Base-by-base conservation (phyloP, 1,140 invertebrate genomes). In the Metopolophium dirhodum region DNA sequence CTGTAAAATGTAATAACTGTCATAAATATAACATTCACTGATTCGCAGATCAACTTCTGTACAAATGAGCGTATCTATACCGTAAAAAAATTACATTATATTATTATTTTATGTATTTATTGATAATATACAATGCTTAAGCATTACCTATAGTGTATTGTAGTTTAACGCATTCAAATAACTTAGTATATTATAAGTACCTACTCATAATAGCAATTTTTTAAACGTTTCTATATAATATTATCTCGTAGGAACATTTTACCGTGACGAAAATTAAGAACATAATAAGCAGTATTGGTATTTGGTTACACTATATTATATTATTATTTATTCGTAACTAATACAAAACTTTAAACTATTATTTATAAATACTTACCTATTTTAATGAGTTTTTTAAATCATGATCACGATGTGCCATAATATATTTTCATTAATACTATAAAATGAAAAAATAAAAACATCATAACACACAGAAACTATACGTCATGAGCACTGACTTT, bases 21-120 rank as follows among this genome's bases (percentile, higher is more conserved):
- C n/a, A 54, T 35, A 54, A n/a, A 51, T 88, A 51, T 88, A 51
- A 89, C 49, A 54, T 89, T 89, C 87, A 89, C 49, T 54, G n/a
- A 89, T 89, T 89, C 49, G 35, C n/a, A 89, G n/a, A 89, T 89
- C 49, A 89, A 54, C 49, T 26, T 47, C n/a, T 86, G 85, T 47
- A 18, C 9, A 47, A 86, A 86, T 86, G 11, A 86, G 85, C n/a
- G 14, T 77, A 77, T 30, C 83, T 47, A n/a, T 35, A 22, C 47
- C n/a, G 47, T 87, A n/a, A 47, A 47, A 45, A 87, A 49, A 51
- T 87, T 35, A 23, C 47, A n/a, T 35, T 49, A 35, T 35, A 87
- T 35, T 49, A 51, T 49, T 35, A 45, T 45, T 18, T 30, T 41
- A 26, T 85, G 7, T 85, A 18, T 82, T 35, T 35, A 82, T 23